Base-by-base conservation (phyloP, 1,140 invertebrate species). In the Drosophila virilis region DNA sequence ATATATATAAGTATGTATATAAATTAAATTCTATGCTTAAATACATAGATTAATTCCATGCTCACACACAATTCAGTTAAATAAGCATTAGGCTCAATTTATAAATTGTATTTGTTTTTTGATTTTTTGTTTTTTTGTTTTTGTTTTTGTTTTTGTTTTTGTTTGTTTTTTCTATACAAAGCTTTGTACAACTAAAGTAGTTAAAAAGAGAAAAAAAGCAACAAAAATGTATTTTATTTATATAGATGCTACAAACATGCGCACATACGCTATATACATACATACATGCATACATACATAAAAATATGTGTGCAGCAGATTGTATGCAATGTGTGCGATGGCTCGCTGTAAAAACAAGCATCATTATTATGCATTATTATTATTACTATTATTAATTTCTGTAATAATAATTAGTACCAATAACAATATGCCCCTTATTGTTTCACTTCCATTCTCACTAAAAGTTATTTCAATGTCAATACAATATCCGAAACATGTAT, bases 131-230 rank as follows among this genome's bases (percentile, higher is more conserved):
- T 35, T 59, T 35, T 59, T 35, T 58, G 12, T 61, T 45, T 66
- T 48, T 66, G 40, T 67, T 1, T 17, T 17, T 17, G 17, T 17
- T 17, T 17, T 17, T 17, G 17, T 17, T 17, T 17, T 17, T 17
- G 0, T n/a, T n/a, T n/a, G n/a, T 38, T 67, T 45, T 51, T 70
- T 83, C 70, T 88, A 79, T 88, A 89, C 83, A 89, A 84, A 84
- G 84, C 70, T 89, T 89, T 89, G 77, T 89, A 89, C 84, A 89
- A 89, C 84, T 89, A 89, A 89, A 89, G 51, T 86, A 86, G 71
- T 78, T 81, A 73, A 78, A 83, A 86, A 86, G 74, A 82, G 51
- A 86, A 82, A 86, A 86, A 78, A 83, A 86, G 79, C 83, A 86
- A 86, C 83, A 79, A 86, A 86, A 70, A 71, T 78, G 70, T 74